A percentile compares a stretch with the other conserved stretches of the same genome.
phyloP scores from a whole-genome alignment of 2,797 vertebrate genomes.

The Coccyzus lansbergi region DNA sequence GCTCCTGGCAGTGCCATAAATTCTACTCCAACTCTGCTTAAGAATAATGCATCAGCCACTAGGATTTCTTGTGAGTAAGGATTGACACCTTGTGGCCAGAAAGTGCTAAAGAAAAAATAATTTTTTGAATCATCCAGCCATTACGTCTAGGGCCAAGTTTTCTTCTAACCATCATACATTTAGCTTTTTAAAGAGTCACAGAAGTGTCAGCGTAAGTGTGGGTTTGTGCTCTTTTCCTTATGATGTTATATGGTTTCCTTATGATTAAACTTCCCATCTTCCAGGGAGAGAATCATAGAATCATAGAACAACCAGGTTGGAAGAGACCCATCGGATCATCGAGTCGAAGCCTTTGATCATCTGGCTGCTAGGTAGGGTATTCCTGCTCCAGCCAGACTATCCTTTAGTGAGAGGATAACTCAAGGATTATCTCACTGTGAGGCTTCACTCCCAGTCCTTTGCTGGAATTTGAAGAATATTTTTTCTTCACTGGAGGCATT shows the following conservation, averaged over 20 bases:
- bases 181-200: not conserved
- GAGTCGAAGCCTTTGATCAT: not conserved
- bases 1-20: not conserved
- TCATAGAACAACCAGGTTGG: no score
- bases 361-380: not conserved
- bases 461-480: not conserved
- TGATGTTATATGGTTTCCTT: not conserved
- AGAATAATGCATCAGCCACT: not conserved
- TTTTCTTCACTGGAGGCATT: not conserved
- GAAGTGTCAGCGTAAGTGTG: not conserved
- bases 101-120: not conserved
- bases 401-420: not conserved
- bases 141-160: not conserved
- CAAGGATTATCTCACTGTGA: not conserved
- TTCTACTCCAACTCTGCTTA: not conserved
- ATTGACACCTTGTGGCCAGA: constrained; percentile 67
- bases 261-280: not conserved
- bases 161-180: not conserved
- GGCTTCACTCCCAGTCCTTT: not conserved
- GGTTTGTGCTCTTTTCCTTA: not conserved
- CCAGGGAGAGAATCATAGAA: not conserved
- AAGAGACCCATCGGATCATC: no score
- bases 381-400: not conserved
- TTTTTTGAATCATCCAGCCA: not conserved
- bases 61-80: constrained; percentile 19